phyloP scores from a whole-genome alignment of 2,888 invertebrate genomes.

The Agrotis puta region DNA sequence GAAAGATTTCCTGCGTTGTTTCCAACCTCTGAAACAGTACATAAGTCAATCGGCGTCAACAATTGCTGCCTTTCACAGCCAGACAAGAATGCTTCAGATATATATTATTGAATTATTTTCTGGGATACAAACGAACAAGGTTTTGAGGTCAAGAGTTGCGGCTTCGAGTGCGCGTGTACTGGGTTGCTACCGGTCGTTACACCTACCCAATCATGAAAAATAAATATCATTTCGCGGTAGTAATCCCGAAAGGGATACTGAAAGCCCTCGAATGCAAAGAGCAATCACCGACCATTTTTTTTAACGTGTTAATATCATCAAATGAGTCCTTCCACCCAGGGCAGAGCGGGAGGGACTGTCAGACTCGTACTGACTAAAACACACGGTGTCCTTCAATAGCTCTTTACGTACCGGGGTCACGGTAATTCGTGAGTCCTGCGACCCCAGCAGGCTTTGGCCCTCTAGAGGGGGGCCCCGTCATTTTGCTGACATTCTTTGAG shows the following conservation, averaged over 20 bases:
- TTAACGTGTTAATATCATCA: too few relatives aligned
- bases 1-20: slow-evolving; percentile 33
- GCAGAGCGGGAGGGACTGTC: too few relatives aligned
- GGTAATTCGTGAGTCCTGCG: too few relatives aligned
- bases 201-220: slow-evolving; percentile 62
- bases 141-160: slow-evolving; percentile 79
- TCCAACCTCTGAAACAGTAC: slow-evolving; percentile 45
- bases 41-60: slow-evolving; percentile 63
- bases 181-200: slow-evolving; percentile 49
- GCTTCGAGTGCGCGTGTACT: slow-evolving; percentile 64
- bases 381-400: too few relatives aligned
- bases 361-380: too few relatives aligned
- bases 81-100: slow-evolving; percentile 70
- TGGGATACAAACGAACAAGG: slow-evolving; percentile 73
- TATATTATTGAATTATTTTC: slow-evolving; percentile 75
- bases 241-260: background rate
- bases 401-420: too few relatives aligned
- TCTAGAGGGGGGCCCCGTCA: too few relatives aligned
- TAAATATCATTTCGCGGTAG: background rate
- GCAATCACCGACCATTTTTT: too few relatives aligned
- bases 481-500: too few relatives aligned
- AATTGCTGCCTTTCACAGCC: slow-evolving; percentile 65
- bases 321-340: too few relatives aligned
- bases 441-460: too few relatives aligned
- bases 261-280: too few relatives aligned